phyloP scores from a whole-genome alignment of 2,113 vertebrate genomes.

The Hassar affinis region DNA sequence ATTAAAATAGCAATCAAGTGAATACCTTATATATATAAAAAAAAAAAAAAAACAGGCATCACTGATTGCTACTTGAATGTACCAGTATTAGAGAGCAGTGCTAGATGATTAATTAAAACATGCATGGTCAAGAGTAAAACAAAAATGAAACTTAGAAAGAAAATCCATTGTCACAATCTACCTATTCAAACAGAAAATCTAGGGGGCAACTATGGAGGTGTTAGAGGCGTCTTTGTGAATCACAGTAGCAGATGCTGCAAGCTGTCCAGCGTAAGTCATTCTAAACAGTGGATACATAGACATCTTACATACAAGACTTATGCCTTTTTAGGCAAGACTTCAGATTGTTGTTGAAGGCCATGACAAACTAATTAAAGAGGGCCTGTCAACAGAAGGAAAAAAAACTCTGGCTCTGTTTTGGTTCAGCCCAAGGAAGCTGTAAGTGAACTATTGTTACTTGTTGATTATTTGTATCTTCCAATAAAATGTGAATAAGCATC shows the following conservation, averaged over 20 bases:
- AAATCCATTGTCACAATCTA: background rate
- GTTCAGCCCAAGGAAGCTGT: background rate
- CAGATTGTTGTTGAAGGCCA: background rate
- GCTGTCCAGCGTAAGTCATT: slow-evolving; percentile 9
- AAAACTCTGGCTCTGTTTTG: background rate
- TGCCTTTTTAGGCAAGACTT: background rate
- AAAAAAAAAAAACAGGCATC: slow-evolving; percentile 61
- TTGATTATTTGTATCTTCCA: background rate
- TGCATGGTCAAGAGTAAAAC: slow-evolving; percentile 59
- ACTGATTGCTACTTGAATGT: slow-evolving; percentile 68
- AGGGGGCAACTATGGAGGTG: slow-evolving; percentile 4
- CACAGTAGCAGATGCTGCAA: slow-evolving; percentile 37
- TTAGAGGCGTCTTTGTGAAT: slow-evolving; percentile 15
- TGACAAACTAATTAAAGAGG: background rate
- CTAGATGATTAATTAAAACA: slow-evolving; percentile 33
- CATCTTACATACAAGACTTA: slow-evolving; percentile 41
- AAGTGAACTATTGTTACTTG: background rate
- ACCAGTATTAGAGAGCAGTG: background rate
- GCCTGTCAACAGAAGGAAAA: too few species aligned
- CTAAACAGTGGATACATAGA: slow-evolving; percentile 43
- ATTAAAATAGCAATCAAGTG: background rate
- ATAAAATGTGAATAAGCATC: background rate
- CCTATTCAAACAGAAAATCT: background rate
- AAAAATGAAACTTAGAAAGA: slow-evolving; percentile 58
- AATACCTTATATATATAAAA: slow-evolving; percentile 13